phyloP scores from a whole-genome alignment of 2,888 invertebrate species.

The Apantesis nais region DNA sequence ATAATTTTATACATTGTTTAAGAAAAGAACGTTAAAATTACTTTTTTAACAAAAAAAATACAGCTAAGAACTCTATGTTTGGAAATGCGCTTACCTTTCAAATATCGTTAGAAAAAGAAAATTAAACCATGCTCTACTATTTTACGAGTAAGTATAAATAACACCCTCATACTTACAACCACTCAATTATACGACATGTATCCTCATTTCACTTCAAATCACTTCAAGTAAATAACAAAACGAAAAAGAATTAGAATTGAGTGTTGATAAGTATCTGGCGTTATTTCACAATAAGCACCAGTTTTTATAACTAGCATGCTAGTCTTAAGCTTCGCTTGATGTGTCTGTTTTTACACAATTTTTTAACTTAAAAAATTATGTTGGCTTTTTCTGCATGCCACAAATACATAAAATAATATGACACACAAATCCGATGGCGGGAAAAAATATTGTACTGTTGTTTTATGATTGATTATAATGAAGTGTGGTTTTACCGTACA shows the following conservation, averaged over 20 bases:
- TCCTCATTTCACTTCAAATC: neutral
- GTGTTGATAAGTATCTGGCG: neutral
- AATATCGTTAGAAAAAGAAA: neutral
- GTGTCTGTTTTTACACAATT: slow-evolving; percentile 50
- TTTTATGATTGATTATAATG: slow-evolving; percentile 3
- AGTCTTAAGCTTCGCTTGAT: slow-evolving; percentile 61
- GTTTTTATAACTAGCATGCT: slow-evolving; percentile 50
- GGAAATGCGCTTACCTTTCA: neutral
- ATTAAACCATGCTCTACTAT: neutral
- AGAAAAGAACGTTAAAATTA: no score
- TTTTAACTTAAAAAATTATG: slow-evolving; percentile 32
- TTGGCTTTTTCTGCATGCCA: slow-evolving; percentile 45
- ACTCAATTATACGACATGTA: neutral
- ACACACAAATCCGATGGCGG: slow-evolving; percentile 23
- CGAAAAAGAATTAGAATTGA: neutral
- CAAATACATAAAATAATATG: slow-evolving; percentile 19
- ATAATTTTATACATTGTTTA: no score
- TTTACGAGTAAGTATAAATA: slow-evolving; percentile 1
- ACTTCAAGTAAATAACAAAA: neutral
- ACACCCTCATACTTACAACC: neutral
- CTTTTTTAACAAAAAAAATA: no score
- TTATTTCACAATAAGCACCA: slow-evolving; percentile 8
- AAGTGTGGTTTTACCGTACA: slow-evolving; percentile 52
- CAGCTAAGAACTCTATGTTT: neutral
- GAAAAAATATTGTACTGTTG: neutral